These are phyloP conservation scores for Archips crataeganus DNA, from an alignment of 2,888 invertebrate species.

Conservation along the genomic window DNA sequence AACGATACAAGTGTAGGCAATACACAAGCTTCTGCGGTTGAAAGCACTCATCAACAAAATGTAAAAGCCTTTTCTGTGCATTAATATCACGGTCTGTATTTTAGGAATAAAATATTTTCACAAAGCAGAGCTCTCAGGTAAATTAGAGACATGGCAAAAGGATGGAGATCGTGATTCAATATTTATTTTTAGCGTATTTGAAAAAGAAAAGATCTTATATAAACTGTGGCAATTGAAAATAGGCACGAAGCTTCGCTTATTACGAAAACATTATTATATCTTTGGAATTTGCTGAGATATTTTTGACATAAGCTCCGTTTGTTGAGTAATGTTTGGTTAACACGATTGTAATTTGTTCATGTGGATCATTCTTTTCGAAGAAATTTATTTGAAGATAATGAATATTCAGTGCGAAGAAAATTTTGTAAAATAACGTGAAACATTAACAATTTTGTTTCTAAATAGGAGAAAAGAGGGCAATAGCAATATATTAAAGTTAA, in stretches of 20 bases:
- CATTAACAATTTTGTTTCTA: too few relatives aligned
- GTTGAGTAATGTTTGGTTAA: background rate
- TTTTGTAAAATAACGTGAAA: too few relatives aligned
- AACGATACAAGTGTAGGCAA: conserved; percentile 18
- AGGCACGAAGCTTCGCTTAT: background rate
- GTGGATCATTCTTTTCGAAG: background rate
- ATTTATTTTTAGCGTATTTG: conserved; percentile 2
- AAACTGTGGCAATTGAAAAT: background rate
- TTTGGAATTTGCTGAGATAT: background rate
- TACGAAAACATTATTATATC: background rate
- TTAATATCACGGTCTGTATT: conserved; percentile 25
- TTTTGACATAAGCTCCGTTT: background rate
- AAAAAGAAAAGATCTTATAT: background rate
- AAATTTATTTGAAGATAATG: background rate
- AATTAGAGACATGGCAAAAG: conserved; percentile 20
- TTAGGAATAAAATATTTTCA: conserved; percentile 20
- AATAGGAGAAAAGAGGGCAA: background rate
- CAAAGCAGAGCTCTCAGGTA: conserved; percentile 31
- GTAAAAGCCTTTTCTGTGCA: conserved; percentile 33
- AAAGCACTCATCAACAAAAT: conserved; percentile 21
- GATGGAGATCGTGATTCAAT: conserved; percentile 17
- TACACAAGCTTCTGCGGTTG: conserved; percentile 12
- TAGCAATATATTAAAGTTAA: background rate
- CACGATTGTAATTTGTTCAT: background rate
- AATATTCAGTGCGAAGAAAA: too few relatives aligned